These are phyloP conservation scores for Hydroisotoma schaefferi DNA, from an alignment of 2,888 invertebrate species.

Conservation along the genomic window DNA sequence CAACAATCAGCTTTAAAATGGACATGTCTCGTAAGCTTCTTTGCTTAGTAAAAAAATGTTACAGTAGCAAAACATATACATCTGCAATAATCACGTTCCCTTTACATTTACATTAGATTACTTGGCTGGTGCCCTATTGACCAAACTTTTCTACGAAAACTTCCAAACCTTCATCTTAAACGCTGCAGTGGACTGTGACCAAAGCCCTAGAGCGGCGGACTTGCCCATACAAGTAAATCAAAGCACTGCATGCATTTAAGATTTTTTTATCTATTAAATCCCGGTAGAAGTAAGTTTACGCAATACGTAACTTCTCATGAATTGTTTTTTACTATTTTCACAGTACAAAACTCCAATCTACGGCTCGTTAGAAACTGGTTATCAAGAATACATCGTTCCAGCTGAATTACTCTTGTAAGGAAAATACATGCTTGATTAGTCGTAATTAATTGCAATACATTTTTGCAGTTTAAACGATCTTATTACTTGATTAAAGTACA, in stretches of 20 bases:
- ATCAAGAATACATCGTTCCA: slow-evolving; percentile 10
- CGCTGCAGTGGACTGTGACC: not conserved
- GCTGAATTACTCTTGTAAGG: slow-evolving; percentile 7
- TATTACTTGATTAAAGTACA: not conserved
- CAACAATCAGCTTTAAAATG: not conserved
- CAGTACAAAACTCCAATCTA: slow-evolving; percentile 9
- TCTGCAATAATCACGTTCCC: not conserved
- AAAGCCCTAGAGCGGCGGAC: not conserved
- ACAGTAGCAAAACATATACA: not conserved
- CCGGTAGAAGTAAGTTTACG: too few relatives aligned
- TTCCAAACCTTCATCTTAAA: slow-evolving; percentile 5
- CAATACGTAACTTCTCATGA: too few relatives aligned
- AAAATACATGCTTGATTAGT: too few relatives aligned
- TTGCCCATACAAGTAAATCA: slow-evolving; percentile 1
- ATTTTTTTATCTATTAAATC: too few relatives aligned
- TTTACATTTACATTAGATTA: not conserved
- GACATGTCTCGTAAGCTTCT: slow-evolving; percentile 11
- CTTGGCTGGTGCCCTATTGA: not conserved
- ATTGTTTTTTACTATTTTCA: not conserved
- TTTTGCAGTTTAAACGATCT: too few relatives aligned
- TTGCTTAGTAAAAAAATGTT: not conserved
- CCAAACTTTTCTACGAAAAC: slow-evolving; percentile 7
- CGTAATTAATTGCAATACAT: too few relatives aligned
- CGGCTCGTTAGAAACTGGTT: slow-evolving; percentile 11
- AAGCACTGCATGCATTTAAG: too few relatives aligned